These are phyloP conservation scores for Scaptomyza reducta DNA, from an alignment of 2,888 invertebrate species.

Conservation along the genomic window DNA sequence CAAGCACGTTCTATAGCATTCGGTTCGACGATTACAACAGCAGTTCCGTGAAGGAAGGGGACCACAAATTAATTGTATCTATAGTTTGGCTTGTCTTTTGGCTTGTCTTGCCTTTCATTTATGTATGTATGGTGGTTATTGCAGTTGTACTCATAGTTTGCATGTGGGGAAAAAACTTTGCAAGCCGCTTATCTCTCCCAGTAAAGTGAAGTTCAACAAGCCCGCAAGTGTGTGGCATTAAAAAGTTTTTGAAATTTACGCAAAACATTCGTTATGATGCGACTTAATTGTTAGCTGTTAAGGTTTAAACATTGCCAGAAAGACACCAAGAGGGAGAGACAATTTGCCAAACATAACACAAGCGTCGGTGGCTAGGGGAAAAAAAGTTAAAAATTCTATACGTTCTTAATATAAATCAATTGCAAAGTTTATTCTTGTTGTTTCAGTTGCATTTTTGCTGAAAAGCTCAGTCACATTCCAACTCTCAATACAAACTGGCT, in stretches of 20 bases:
- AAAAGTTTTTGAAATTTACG: constrained; percentile 74
- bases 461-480: neutral
- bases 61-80: constrained; percentile 68
- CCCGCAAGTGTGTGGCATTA: constrained; percentile 76
- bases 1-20: constrained; percentile 60
- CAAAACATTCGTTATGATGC: constrained; percentile 73
- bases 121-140: constrained; percentile 57
- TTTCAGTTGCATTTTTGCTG: constrained; percentile 5
- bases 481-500: constrained; percentile 1
- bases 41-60: neutral
- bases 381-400: neutral
- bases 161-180: constrained; percentile 72
- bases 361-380: neutral
- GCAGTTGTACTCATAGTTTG: constrained; percentile 64
- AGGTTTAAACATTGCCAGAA: constrained; percentile 55
- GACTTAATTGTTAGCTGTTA: constrained; percentile 77
- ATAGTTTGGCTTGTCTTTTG: constrained; percentile 55
- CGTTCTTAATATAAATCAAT: constrained; percentile 5
- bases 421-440: constrained; percentile 20
- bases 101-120: constrained; percentile 48
- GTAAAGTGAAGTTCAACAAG: constrained; percentile 70
- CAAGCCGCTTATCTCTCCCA: constrained; percentile 68
- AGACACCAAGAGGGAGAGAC: neutral
- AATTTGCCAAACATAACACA: constrained; percentile 2
- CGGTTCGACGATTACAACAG: constrained; percentile 25